Percentiles rank a stretch among this genome's conserved stretches.
These are phyloP conservation scores for Rotaria macrura DNA, from an alignment of 2,888 invertebrate species.

Conservation along the genomic window DNA sequence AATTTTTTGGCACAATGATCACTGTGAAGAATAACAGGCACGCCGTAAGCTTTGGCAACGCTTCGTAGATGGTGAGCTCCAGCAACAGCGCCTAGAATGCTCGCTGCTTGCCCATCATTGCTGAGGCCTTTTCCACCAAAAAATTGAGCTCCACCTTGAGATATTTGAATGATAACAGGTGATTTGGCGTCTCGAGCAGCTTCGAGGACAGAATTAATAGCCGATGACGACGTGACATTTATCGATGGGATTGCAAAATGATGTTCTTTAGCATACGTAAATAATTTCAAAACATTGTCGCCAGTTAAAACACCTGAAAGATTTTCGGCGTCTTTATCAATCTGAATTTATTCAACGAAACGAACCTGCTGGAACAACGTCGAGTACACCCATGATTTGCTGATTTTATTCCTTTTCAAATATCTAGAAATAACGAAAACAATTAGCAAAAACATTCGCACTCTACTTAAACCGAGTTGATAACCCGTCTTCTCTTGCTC, in stretches of 20 bases:
- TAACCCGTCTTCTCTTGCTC: no score
- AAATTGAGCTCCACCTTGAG: not conserved
- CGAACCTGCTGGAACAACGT: not conserved
- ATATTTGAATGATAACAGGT: not conserved
- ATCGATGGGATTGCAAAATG: not conserved
- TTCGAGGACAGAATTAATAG: not conserved
- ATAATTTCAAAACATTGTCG: not conserved
- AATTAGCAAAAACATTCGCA: no score
- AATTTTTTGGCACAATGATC: slow-evolving; percentile 18
- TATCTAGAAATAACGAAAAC: no score
- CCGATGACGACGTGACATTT: slow-evolving; percentile 1
- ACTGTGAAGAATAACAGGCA: not conserved
- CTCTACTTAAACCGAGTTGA: no score
- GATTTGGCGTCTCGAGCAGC: not conserved
- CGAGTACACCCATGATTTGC: not conserved
- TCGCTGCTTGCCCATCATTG: not conserved
- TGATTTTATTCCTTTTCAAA: no score
- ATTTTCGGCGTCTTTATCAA: not conserved
- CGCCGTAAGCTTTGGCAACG: not conserved
- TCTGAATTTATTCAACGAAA: not conserved
- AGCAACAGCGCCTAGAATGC: not conserved
- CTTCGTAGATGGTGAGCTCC: not conserved
- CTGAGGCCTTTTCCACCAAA: not conserved
- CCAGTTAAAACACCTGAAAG: not conserved
- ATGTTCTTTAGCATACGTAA: not conserved